Base-by-base conservation (phyloP, 2,888 invertebrate genomes). In the Trichogramma evanescens region DNA sequence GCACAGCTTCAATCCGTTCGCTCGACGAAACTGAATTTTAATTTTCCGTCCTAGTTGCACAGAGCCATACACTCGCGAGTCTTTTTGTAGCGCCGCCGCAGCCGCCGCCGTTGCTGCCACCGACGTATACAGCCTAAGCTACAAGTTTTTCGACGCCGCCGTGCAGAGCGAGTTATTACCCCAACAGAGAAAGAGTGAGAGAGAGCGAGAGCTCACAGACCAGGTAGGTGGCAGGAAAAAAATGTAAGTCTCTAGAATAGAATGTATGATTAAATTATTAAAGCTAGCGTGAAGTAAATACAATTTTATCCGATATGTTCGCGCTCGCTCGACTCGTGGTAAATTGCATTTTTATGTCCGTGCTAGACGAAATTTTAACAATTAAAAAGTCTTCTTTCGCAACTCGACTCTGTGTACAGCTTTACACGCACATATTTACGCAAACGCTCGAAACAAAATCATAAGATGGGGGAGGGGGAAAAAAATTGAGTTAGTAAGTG, bases 21-120 rank as follows among this genome's bases (percentile, higher is more conserved):
- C 69, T 70, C 70, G 67, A 68, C 68, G 70, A 74, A 73, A 74
- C 73, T 72, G 73, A 72, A 74, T 74, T 76, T 76, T 75, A 74
- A 76, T 77, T 76, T 72, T 70, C 70, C 66, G 65, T 67, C 66
- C 66, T 67, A 65, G 66, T 67, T 67, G 63, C 61, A 63, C 65
- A 61, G 58, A 54, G 58, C 8, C 13, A 3, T 48, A 51, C 26
- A 38, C 58, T 41, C 50, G 39, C 54, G 45, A 42, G 40, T 13
- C 13, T 40, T n/a, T 5, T 6, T 26, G 6, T 44, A 40, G 43
- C 44, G 50, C 46, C 45, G 52, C 45, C 50, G 51, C 13, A 1
- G 13, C 13, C 13, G 13, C 13, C 13, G 13, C 46, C 41, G 52
- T 54, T 62, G 56, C 58, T 59, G 50, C 42, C 56, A 50, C 26